phyloP scores from a whole-genome alignment of 2,888 invertebrate genomes.

The Philereme vetulata region DNA sequence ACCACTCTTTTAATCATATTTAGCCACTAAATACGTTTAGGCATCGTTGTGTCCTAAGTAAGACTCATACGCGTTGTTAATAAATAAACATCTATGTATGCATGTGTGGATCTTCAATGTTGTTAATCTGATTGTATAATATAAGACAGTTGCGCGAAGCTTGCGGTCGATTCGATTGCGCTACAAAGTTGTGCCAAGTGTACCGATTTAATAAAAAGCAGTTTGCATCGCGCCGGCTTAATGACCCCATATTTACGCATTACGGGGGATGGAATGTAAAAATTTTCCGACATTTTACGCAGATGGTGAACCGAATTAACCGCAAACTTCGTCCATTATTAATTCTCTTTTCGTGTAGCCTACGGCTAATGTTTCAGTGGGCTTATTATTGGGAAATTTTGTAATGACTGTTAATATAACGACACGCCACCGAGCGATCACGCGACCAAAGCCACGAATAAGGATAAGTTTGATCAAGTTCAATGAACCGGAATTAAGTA shows the following conservation, averaged over 20 bases:
- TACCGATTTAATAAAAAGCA: conserved; percentile 41
- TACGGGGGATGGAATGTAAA: conserved; percentile 58
- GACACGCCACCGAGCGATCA: conserved; percentile 67
- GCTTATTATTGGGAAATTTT: conserved; percentile 79
- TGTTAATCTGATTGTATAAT: neutral
- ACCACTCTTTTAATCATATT: too few species aligned
- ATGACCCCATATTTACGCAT: conserved; percentile 63
- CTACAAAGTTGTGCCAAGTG: conserved; percentile 24
- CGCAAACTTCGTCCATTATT: conserved; percentile 76
- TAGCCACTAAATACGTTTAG: too few species aligned
- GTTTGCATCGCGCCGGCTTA: conserved; percentile 49
- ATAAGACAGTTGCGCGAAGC: neutral
- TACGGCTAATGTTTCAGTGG: conserved; percentile 71
- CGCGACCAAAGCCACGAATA: conserved; percentile 61
- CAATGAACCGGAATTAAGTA: conserved; percentile 50
- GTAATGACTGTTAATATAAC: conserved; percentile 78
- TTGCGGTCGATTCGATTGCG: conserved; percentile 6
- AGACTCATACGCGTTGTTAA: too few species aligned
- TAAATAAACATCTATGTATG: too few species aligned
- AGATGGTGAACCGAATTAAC: conserved; percentile 70
- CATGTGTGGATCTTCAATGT: neutral
- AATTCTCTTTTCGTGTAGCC: conserved; percentile 77
- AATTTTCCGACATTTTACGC: conserved; percentile 64
- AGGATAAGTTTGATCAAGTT: conserved; percentile 56
- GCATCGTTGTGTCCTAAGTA: too few species aligned